Percentiles rank a stretch among this genome's conserved stretches.
phyloP scores from a whole-genome alignment of 2,113 vertebrate genomes.

The Chaetops frenatus region DNA sequence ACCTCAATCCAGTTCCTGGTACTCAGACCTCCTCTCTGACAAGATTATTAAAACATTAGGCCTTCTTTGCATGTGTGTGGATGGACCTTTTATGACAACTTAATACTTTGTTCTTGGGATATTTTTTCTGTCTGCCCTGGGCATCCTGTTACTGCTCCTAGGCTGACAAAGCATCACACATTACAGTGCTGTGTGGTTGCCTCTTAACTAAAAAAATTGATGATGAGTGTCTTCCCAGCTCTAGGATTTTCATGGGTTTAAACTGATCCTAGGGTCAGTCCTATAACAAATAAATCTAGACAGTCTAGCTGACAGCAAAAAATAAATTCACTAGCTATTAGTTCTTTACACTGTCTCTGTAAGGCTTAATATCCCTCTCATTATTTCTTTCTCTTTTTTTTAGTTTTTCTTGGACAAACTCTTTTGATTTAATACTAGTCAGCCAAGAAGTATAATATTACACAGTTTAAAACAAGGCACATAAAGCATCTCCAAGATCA shows the following conservation, averaged over 20 bases:
- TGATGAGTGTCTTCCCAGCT: neutral
- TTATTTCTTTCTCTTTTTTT: neutral
- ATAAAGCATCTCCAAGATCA: neutral
- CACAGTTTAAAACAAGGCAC: neutral
- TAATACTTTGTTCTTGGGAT: neutral
- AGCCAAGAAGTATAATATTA: neutral
- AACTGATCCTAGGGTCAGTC: neutral
- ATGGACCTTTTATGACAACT: neutral
- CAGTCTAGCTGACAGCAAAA: neutral
- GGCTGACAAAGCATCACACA: neutral
- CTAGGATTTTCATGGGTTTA: neutral
- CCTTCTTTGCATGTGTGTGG: rapidly evolving
- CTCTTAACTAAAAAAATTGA: neutral
- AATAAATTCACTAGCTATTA: neutral
- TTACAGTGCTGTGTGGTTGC: neutral
- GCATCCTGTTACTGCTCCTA: neutral
- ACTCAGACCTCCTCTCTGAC: neutral
- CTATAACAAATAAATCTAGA: neutral
- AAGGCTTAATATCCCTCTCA: neutral
- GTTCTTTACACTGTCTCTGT: neutral
- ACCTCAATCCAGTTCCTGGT: neutral
- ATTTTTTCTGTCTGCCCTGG: neutral
- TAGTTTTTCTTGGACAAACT: neutral
- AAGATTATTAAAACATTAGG: rapidly evolving
- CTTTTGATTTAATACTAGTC: neutral